Conservation (phyloP, 2,888 invertebrate genomes). For the Hypselothyrea guttata region DNA sequence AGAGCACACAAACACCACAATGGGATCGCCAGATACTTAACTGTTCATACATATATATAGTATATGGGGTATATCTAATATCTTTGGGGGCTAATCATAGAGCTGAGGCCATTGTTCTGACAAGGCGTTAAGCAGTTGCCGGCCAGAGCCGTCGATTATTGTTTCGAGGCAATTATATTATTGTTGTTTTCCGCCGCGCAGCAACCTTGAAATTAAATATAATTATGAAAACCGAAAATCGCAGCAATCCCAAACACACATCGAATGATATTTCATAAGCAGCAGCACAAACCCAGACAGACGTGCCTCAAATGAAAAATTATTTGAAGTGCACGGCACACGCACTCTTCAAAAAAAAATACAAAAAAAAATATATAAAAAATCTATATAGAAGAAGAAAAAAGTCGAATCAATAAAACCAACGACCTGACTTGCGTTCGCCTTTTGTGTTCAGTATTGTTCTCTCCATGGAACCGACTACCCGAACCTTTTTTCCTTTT, state of each 20-base stretch:
- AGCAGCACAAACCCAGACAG: conserved; percentile 33
- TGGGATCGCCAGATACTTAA: conserved; percentile 25
- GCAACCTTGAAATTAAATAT: conserved; percentile 78
- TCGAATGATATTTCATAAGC: conserved; percentile 73
- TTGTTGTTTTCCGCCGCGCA: conserved; percentile 62
- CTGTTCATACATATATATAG: conserved; percentile 13
- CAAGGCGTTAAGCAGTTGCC: conserved; percentile 74
- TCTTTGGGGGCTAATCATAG: conserved; percentile 45
- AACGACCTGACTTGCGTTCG: conserved; percentile 44
- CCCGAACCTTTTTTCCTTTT: conserved; percentile 22
- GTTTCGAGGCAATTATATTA: conserved; percentile 51
- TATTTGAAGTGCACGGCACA: conserved; percentile 73
- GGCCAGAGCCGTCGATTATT: conserved; percentile 54
- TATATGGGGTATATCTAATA: conserved; percentile 14
- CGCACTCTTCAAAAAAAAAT: conserved; percentile 57
- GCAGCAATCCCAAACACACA: conserved; percentile 47
- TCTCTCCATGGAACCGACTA: conserved; percentile 27
- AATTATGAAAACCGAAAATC: conserved; percentile 66
- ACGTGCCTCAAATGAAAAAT: conserved; percentile 76
- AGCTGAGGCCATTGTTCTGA: conserved; percentile 68
- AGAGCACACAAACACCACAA: conserved; percentile 29
- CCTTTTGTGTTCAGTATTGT: conserved; percentile 30
- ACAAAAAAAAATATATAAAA: conserved; percentile 8
- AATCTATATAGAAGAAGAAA: conserved; percentile 28
- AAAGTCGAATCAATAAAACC: conserved; percentile 70